phyloP scores from a whole-genome alignment of 2,797 vertebrate genomes.

The Clarias pachynema region DNA sequence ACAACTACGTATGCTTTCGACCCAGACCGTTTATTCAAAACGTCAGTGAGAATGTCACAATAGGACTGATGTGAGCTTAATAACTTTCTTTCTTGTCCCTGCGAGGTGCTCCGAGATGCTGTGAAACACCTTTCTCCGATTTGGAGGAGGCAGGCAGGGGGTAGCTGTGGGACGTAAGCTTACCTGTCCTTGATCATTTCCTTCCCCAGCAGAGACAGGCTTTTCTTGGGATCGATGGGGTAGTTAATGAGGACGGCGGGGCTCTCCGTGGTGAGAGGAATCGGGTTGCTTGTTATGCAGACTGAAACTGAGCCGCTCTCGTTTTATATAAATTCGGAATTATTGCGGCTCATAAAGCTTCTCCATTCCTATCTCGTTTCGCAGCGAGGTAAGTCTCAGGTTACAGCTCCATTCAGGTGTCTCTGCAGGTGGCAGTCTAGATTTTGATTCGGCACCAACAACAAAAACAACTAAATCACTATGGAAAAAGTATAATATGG shows the following conservation, averaged over 20 bases:
- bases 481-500: not conserved
- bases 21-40: conserved; percentile 26
- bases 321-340: conserved; percentile 38
- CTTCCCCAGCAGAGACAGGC: conserved; percentile 40
- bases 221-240: conserved; percentile 33
- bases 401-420: conserved; percentile 16
- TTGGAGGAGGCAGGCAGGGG: conserved; percentile 27
- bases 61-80: conserved; percentile 37
- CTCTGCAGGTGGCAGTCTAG: not conserved
- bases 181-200: conserved; percentile 50
- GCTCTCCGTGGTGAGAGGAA: conserved; percentile 38
- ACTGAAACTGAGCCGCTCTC: not conserved
- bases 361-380: conserved; percentile 25
- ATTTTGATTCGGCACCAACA: conserved; percentile 2
- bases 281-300: conserved; percentile 34
- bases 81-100: conserved; percentile 18
- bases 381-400: not conserved
- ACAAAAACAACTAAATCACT: conserved; percentile 4
- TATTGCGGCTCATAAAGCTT: conserved; percentile 39
- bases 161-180: conserved; percentile 25
- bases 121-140: conserved; percentile 7
- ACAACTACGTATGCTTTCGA: conserved; percentile 17
- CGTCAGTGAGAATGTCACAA: conserved; percentile 10
- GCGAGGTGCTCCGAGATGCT: conserved; percentile 8
- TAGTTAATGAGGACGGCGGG: conserved; percentile 57